A percentile compares a stretch with the other conserved stretches of the same genome.
phyloP scores from a whole-genome alignment of 2,888 invertebrate species.

The Caenorhabditis imperialis region DNA sequence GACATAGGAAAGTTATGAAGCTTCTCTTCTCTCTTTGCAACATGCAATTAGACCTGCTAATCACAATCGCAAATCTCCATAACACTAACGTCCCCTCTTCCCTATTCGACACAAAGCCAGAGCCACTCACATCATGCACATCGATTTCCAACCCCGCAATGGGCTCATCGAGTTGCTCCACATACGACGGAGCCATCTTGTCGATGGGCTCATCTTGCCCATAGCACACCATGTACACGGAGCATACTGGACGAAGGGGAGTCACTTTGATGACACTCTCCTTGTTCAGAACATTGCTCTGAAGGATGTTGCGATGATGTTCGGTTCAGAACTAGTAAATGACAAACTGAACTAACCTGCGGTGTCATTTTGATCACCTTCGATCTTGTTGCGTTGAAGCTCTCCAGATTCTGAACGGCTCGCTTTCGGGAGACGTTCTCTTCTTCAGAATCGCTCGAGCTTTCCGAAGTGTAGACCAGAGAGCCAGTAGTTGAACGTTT shows the following conservation, averaged over 20 bases:
- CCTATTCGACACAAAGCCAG: too few species aligned
- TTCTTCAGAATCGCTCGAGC: constrained; percentile 2
- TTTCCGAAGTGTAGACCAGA: background rate
- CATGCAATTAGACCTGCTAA: too few species aligned
- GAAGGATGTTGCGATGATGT: background rate
- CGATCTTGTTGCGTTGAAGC: background rate
- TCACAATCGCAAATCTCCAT: too few species aligned
- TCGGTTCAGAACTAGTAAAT: background rate
- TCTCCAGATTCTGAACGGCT: background rate
- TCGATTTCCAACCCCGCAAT: background rate
- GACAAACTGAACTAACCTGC: background rate
- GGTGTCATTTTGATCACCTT: background rate
- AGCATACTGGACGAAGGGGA: constrained; percentile 25
- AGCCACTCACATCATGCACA: background rate
- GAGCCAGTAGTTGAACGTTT: background rate
- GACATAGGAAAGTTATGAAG: too few species aligned
- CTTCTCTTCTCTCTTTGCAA: too few species aligned
- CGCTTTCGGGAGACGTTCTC: background rate
- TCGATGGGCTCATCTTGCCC: constrained; percentile 8
- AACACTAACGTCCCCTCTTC: too few species aligned
- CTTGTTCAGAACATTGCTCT: background rate
- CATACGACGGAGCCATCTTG: too few species aligned
- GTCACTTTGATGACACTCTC: background rate
- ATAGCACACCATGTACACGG: constrained; percentile 13
- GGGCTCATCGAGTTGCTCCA: constrained; percentile 1